These are phyloP conservation scores for Phyllostomus hastatus DNA, from an alignment of 2,113 vertebrate species.

Conservation along the genomic window DNA sequence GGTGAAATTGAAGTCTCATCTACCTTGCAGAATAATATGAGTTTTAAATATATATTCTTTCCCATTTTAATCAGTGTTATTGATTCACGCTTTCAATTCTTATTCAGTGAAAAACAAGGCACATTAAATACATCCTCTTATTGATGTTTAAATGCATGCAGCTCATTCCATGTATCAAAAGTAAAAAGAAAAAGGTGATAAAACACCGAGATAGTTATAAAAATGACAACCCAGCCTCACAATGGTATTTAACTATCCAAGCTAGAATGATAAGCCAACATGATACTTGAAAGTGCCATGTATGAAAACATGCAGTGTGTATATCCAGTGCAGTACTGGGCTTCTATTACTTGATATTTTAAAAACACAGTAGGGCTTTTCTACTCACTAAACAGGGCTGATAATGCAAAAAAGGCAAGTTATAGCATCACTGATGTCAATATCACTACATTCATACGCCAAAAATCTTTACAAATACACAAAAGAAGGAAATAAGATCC, in stretches of 20 bases:
- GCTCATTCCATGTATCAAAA: constrained; percentile 91
- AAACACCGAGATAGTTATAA: constrained; percentile 93
- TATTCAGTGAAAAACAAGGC: constrained; percentile 90
- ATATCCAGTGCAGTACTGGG: not conserved
- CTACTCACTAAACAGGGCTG: not conserved
- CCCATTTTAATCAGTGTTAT: constrained; percentile 87
- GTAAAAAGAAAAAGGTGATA: constrained; percentile 91
- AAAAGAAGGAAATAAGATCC: not conserved
- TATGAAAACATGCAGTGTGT: constrained; percentile 41
- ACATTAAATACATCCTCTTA: constrained; percentile 95
- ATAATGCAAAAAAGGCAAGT: constrained; percentile 17
- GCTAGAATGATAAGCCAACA: constrained; percentile 79
- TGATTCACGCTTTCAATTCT: constrained; percentile 93
- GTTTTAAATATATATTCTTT: not conserved
- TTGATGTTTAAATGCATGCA: constrained; percentile 94
- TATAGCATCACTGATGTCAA: not conserved
- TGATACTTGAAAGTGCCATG: constrained; percentile 58
- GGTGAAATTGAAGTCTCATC: not conserved
- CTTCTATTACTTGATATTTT: not conserved
- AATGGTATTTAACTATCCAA: constrained; percentile 83
- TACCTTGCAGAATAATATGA: not conserved
- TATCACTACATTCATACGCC: not conserved
- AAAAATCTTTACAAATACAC: constrained; percentile 31
- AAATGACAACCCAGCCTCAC: constrained; percentile 90
- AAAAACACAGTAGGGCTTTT: not conserved